Evolutionary conservation across 2,113 vertebrate species (phyloP).

Genomic region (Chascanopsetta lugubris): DNA sequence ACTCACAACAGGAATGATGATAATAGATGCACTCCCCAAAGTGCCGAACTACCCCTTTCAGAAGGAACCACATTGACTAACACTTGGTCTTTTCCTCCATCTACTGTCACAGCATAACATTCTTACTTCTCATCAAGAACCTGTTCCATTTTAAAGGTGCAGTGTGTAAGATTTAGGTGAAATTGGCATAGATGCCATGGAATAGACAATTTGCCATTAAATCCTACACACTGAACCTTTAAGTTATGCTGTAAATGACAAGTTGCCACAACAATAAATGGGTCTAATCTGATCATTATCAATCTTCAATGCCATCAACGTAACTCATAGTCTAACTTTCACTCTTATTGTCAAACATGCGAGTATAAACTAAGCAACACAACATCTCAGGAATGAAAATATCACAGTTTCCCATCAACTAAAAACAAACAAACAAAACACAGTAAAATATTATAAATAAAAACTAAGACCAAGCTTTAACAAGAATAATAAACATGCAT

Average conservation of each 20-base stretch:
- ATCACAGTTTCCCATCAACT: slow-evolving; percentile 52
- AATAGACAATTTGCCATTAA: no score
- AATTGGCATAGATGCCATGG: no score
- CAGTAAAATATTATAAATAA: slow-evolving; percentile 69
- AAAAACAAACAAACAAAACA: slow-evolving; percentile 22
- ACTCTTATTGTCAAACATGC: slow-evolving; percentile 34
- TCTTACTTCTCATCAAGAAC: slow-evolving; percentile 47
- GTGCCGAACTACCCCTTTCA: slow-evolving; percentile 27
- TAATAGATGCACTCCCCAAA: slow-evolving; percentile 14
- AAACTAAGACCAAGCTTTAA: slow-evolving; percentile 42
- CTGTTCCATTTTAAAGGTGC: no score
- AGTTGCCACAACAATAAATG: not conserved
- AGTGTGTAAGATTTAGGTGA: no score
- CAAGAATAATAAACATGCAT: slow-evolving; percentile 66
- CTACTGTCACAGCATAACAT: slow-evolving; percentile 6
- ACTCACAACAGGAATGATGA: not conserved
- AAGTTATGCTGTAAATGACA: not conserved
- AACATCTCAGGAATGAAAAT: slow-evolving; percentile 39
- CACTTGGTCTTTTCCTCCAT: slow-evolving; percentile 52
- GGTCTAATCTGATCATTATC: not conserved
- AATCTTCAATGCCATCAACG: not conserved
- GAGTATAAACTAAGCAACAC: slow-evolving; percentile 21
- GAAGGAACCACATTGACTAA: slow-evolving; percentile 46
- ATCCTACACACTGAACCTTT: no score
- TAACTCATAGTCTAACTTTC: slow-evolving; percentile 19